Evolutionary conservation across 2,888 invertebrate genomes (phyloP).

Genomic region (Coecobrya sp.): DNA sequence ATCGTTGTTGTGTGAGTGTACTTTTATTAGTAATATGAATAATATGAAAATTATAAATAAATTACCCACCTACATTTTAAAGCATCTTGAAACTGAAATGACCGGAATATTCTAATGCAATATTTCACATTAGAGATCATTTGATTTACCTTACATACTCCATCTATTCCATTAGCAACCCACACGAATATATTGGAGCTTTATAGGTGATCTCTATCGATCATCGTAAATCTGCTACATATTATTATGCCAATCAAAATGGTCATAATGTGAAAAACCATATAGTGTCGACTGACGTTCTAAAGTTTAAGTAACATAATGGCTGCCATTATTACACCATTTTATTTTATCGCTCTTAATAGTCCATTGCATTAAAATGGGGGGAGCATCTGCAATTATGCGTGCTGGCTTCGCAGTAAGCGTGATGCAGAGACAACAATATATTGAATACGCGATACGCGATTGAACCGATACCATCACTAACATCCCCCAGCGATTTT

Average conservation of each 20-base stretch:
- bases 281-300: no score
- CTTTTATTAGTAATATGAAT: background rate
- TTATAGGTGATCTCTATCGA: no score
- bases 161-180: no score
- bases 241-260: no score
- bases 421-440: background rate
- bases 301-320: no score
- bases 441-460: background rate
- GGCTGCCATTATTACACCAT: no score
- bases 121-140: background rate
- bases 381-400: background rate
- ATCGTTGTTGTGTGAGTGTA: background rate
- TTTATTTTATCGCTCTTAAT: no score
- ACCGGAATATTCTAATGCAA: background rate
- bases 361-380: background rate
- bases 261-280: no score
- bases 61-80: background rate
- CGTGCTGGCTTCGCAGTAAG: background rate
- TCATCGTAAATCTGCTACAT: no score
- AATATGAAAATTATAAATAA: background rate
- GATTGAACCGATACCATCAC: background rate
- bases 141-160: background rate
- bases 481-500: background rate
- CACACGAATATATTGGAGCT: no score
- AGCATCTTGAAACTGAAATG: background rate